Evolutionary conservation across 1,140 invertebrate genomes (phyloP).

Genomic region (Nebria ingens): DNA sequence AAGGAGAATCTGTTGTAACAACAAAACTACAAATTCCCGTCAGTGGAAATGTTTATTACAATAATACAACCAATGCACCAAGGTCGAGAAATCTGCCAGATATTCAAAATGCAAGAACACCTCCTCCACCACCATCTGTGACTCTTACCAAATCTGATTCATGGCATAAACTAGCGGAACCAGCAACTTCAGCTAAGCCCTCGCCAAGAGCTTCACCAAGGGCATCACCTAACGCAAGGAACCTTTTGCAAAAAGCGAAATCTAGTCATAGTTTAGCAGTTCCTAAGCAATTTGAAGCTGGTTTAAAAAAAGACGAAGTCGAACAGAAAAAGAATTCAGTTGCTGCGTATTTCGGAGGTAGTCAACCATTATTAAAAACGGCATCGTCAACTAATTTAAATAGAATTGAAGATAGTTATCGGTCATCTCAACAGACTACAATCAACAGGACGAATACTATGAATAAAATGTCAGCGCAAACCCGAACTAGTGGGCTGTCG

Average conservation of each 20-base stretch:
- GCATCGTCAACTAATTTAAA: slow-evolving; percentile 17
- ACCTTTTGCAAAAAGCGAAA: slow-evolving; percentile 49
- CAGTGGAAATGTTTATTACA: slow-evolving; percentile 19
- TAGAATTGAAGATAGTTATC: background rate
- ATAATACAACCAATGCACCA: slow-evolving; percentile 25
- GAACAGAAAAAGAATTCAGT: slow-evolving; percentile 65
- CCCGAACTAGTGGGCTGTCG: slow-evolving; percentile 39
- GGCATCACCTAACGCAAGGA: slow-evolving; percentile 33
- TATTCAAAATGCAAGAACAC: slow-evolving; percentile 20
- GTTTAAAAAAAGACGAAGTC: slow-evolving; percentile 58
- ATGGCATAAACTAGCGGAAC: slow-evolving; percentile 56
- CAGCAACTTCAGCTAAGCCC: slow-evolving; percentile 28
- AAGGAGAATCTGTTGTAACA: slow-evolving; percentile 33
- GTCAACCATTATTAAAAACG: slow-evolving; percentile 11
- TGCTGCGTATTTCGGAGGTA: slow-evolving; percentile 56
- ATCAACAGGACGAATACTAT: slow-evolving; percentile 39
- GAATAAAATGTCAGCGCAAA: slow-evolving; percentile 37
- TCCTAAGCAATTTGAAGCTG: slow-evolving; percentile 68
- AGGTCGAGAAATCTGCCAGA: slow-evolving; percentile 14
- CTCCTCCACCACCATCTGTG: slow-evolving; percentile 9
- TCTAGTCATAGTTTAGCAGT: slow-evolving; percentile 58
- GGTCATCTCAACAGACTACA: slow-evolving; percentile 27
- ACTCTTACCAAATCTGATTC: slow-evolving; percentile 72
- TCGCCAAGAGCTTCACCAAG: slow-evolving; percentile 27
- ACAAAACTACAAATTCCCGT: slow-evolving; percentile 35